phyloP scores from a whole-genome alignment of 2,113 vertebrate genomes.

The Clinocottus analis region DNA sequence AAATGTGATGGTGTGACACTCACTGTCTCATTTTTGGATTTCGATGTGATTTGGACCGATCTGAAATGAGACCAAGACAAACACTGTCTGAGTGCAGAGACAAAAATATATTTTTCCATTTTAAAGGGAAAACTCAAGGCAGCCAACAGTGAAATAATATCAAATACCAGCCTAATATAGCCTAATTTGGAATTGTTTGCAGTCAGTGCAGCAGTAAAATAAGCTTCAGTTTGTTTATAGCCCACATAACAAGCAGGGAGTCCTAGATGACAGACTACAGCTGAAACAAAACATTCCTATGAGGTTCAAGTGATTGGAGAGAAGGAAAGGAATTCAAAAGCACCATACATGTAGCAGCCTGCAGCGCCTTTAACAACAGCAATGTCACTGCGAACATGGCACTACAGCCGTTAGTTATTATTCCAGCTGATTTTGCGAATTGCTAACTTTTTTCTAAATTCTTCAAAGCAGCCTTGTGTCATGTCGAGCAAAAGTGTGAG shows the following conservation, averaged over 20 bases:
- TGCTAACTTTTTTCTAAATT: neutral
- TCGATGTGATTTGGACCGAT: neutral
- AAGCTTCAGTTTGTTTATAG: slow-evolving; percentile 51
- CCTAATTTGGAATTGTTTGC: slow-evolving; percentile 44
- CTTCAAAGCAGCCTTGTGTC: neutral
- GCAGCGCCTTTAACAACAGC: neutral
- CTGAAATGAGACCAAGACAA: neutral
- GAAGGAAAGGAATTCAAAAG: neutral
- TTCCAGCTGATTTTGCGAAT: neutral
- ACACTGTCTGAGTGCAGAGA: neutral
- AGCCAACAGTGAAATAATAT: slow-evolving; percentile 9
- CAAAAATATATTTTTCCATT: neutral
- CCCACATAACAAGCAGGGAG: slow-evolving; percentile 19
- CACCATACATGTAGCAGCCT: neutral
- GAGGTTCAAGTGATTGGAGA: slow-evolving; percentile 23
- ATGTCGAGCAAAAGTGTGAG: neutral
- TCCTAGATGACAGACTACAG: slow-evolving; percentile 18
- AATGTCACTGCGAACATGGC: neutral
- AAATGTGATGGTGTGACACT: neutral
- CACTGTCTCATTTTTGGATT: neutral
- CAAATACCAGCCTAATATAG: neutral
- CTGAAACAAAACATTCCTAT: slow-evolving; percentile 45
- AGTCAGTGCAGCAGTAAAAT: slow-evolving; percentile 19
- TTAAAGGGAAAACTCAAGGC: neutral
- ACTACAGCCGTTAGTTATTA: neutral